These are phyloP conservation scores for Eueides isabella DNA, from an alignment of 1,140 invertebrate genomes.

Conservation along the genomic window DNA sequence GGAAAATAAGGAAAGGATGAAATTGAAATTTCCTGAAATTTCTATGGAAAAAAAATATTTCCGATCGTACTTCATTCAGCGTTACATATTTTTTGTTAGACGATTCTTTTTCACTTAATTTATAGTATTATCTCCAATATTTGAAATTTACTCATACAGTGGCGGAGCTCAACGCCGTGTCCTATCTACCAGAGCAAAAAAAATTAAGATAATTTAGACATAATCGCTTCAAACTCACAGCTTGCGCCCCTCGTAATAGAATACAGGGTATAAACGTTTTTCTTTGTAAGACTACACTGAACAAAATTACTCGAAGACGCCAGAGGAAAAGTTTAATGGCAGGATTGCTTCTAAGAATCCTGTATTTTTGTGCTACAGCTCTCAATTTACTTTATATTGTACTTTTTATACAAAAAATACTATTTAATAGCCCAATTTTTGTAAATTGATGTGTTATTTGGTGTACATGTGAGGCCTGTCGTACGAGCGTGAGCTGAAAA, in stretches of 20 bases:
- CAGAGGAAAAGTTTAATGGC: constrained; percentile 59
- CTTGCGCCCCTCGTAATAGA: constrained; percentile 36
- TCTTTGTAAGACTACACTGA: constrained; percentile 48
- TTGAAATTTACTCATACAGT: too few relatives aligned
- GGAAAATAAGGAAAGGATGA: too few relatives aligned
- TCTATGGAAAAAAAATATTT: too few relatives aligned
- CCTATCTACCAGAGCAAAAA: too few relatives aligned
- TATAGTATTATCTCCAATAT: too few relatives aligned
- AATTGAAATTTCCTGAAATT: too few relatives aligned
- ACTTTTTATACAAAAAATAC: constrained; percentile 5
- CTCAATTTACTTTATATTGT: constrained; percentile 17
- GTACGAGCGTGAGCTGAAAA: too few relatives aligned
- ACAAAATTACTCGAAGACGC: constrained; percentile 52
- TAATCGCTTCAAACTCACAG: constrained; percentile 15
- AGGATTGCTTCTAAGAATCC: constrained; percentile 31
- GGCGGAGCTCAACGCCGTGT: too few relatives aligned
- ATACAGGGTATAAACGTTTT: constrained; percentile 45
- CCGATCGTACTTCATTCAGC: too few relatives aligned
- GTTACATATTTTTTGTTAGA: too few relatives aligned
- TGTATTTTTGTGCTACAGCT: constrained; percentile 16
- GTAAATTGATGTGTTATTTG: background rate
- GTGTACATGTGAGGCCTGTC: too few relatives aligned
- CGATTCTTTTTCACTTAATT: too few relatives aligned
- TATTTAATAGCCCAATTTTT: background rate
- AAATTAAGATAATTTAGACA: background rate